A percentile compares a stretch with the other conserved stretches of the same genome.
Evolutionary conservation across 2,113 vertebrate genomes (phyloP).

Genomic region (Apistogramma diplotaenia): DNA sequence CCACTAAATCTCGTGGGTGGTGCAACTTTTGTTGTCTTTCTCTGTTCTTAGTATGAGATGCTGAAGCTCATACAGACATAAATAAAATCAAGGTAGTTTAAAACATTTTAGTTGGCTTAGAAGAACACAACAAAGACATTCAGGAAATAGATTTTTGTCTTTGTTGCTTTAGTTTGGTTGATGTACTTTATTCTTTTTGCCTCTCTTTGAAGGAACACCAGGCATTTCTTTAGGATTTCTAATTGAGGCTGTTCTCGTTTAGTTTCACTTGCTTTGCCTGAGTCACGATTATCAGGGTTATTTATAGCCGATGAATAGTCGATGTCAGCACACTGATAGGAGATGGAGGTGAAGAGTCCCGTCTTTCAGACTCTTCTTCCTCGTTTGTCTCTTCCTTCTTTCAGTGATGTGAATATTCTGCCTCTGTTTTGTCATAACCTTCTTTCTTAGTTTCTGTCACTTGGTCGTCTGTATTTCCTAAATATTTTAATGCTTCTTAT

Average conservation of each 20-base stretch:
- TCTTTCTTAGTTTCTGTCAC: background rate
- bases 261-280: background rate
- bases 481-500: background rate
- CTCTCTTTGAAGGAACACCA: background rate
- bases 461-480: background rate
- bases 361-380: background rate
- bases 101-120: background rate
- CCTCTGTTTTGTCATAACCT: rapidly evolving
- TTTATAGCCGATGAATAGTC: background rate
- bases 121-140: background rate
- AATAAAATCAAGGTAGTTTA: background rate
- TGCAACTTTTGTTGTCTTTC: background rate
- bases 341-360: too few relatives aligned
- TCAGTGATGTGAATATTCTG: background rate
- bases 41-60: background rate
- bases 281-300: background rate
- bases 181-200: too few relatives aligned
- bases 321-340: background rate
- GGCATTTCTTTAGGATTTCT: rapidly evolving
- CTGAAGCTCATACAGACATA: background rate
- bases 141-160: background rate
- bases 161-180: background rate
- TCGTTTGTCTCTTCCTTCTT: background rate
- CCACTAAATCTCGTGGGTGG: background rate
- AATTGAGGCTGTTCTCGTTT: rapidly evolving